phyloP scores from a whole-genome alignment of 2,888 invertebrate species.

The Spodoptera exigua region DNA sequence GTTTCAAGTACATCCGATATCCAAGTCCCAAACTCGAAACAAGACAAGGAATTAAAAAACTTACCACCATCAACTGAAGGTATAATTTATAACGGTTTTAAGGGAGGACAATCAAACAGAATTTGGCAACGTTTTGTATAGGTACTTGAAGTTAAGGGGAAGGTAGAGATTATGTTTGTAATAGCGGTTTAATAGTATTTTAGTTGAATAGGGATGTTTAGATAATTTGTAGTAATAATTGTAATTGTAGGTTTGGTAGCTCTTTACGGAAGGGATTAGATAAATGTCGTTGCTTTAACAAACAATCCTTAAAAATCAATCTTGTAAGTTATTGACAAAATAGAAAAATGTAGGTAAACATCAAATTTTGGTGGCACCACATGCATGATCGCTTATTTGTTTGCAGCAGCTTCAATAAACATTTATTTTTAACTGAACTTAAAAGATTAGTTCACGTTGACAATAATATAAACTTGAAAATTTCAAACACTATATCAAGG shows the following conservation, averaged over 20 bases:
- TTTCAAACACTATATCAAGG: too few species aligned
- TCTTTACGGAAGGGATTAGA: background rate
- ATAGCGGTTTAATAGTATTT: conserved; percentile 81
- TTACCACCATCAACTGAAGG: conserved; percentile 51
- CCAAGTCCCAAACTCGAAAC: conserved; percentile 57
- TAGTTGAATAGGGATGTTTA: conserved; percentile 65
- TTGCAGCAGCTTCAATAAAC: too few species aligned
- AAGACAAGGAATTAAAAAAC: conserved; percentile 43
- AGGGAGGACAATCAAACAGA: conserved; percentile 31
- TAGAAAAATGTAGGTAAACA: too few species aligned
- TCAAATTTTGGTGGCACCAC: too few species aligned
- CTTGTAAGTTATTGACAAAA: too few species aligned
- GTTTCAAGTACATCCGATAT: conserved; percentile 77
- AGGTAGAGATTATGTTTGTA: conserved; percentile 80
- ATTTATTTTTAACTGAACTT: too few species aligned
- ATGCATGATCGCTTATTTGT: too few species aligned
- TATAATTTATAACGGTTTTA: conserved; percentile 51
- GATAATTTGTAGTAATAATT: conserved; percentile 45
- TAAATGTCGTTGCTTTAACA: too few species aligned
- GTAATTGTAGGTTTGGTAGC: conserved; percentile 34
- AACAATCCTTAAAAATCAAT: too few species aligned
- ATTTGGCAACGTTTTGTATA: conserved; percentile 70
- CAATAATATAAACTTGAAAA: too few species aligned
- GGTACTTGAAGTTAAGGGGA: conserved; percentile 82
- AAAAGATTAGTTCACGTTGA: too few species aligned